Conservation (phyloP, 2,797 vertebrate genomes). For the Heterohyrax brucei region DNA sequence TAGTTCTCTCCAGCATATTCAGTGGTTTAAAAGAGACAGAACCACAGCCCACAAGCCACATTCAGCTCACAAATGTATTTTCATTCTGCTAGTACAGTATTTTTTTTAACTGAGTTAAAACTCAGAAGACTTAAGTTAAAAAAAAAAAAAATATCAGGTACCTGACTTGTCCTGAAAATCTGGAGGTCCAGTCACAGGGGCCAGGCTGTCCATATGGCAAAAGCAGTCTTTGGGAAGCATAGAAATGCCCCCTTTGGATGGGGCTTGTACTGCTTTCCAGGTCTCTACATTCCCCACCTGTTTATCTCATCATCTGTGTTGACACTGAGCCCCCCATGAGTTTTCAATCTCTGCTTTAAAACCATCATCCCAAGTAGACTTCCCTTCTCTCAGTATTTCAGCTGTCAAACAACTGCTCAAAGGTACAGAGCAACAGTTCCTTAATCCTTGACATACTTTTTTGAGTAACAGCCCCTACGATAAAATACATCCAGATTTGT, state of each 20-base stretch:
- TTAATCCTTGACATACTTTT: not conserved
- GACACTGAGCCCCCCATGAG: not conserved
- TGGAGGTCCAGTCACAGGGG: not conserved
- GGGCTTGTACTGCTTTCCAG: not conserved
- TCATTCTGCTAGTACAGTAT: not conserved
- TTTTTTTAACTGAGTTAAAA: conserved; percentile 73
- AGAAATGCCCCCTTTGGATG: not conserved
- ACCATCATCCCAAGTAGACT: not conserved
- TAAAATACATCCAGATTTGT: not conserved
- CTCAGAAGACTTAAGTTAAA: conserved; percentile 22
- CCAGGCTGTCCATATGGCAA: not conserved
- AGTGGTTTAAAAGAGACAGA: conserved; percentile 56
- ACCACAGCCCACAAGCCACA: not conserved
- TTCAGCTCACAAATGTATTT: not conserved
- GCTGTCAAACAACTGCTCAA: not conserved
- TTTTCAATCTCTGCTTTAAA: not conserved
- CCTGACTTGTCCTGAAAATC: conserved; percentile 51
- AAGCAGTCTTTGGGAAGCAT: not conserved
- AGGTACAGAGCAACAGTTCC: not conserved
- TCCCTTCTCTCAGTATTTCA: not conserved
- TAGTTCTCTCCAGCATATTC: not conserved
- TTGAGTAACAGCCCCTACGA: not conserved
- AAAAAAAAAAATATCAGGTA: not conserved
- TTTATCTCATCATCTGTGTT: not conserved
- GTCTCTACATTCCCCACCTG: not conserved